These are phyloP conservation scores for Danio aesculapii DNA, from an alignment of 2,797 vertebrate species.

Conservation along the genomic window DNA sequence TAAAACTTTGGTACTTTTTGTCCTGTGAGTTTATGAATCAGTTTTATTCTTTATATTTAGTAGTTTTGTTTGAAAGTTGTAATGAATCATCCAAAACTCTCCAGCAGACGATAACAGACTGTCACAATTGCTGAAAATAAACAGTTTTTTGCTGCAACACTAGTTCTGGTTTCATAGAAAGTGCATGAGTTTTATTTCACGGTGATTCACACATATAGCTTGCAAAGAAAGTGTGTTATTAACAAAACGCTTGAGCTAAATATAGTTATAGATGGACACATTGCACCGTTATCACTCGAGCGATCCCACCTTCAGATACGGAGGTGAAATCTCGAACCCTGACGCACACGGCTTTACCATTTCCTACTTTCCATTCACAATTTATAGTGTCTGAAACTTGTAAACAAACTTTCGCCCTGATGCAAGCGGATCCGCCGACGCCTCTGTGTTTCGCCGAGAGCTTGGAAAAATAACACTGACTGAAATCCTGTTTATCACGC, in stretches of 20 bases:
- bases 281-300: background rate
- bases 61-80: background rate
- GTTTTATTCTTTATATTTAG: background rate
- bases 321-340: conserved; percentile 36
- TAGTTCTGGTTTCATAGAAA: conserved; percentile 1
- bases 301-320: background rate
- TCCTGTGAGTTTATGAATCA: background rate
- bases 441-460: conserved; percentile 8
- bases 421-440: conserved; percentile 44
- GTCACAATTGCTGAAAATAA: background rate
- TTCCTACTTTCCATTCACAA: conserved; percentile 58
- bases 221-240: background rate
- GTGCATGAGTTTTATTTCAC: background rate
- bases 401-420: conserved; percentile 57
- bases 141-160: background rate
- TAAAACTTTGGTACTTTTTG: background rate
- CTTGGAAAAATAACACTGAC: conserved; percentile 59
- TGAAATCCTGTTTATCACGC: conserved; percentile 58
- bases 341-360: conserved; percentile 52
- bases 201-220: background rate
- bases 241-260: background rate
- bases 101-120: background rate
- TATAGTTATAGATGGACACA: background rate
- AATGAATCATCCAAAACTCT: conserved; percentile 4
- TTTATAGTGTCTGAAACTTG: conserved; percentile 56